Conservation (phyloP, 2,113 vertebrate species). For the Furnarius figulus region DNA sequence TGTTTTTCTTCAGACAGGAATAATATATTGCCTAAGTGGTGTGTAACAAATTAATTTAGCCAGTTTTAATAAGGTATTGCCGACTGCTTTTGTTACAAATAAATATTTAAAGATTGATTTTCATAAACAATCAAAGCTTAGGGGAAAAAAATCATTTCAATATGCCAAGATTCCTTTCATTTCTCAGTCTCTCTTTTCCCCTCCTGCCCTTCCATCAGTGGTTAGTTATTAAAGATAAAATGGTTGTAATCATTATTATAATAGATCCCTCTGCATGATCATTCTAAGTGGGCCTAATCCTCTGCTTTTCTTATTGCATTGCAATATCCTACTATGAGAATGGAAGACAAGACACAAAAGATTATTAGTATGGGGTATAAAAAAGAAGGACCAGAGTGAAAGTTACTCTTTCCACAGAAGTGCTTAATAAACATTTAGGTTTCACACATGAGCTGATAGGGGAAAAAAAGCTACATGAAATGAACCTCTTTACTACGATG, state of each 20-base stretch:
- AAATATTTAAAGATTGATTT: slow-evolving; percentile 37
- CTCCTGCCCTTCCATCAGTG: slow-evolving; percentile 3
- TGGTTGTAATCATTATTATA: slow-evolving; percentile 16
- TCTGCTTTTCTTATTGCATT: slow-evolving; percentile 36
- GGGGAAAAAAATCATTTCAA: background rate
- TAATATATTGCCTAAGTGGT: background rate
- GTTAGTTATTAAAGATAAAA: slow-evolving; percentile 34
- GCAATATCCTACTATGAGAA: background rate
- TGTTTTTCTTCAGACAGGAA: background rate
- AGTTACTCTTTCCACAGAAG: slow-evolving; percentile 3
- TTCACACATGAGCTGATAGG: background rate
- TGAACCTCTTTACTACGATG: background rate
- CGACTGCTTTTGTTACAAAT: slow-evolving; percentile 10
- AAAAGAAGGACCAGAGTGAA: background rate
- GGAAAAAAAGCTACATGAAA: background rate
- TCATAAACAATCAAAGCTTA: background rate
- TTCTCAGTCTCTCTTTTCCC: background rate
- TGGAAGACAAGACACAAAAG: background rate
- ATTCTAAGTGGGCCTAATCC: slow-evolving; percentile 15
- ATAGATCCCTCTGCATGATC: slow-evolving; percentile 3
- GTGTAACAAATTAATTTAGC: slow-evolving; percentile 40
- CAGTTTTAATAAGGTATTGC: slow-evolving; percentile 35
- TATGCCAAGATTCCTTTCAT: background rate
- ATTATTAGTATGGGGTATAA: background rate
- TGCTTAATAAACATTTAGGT: background rate